These are phyloP conservation scores for Melipona quadrifasciata DNA, from an alignment of 1,140 invertebrate genomes.

Conservation along the genomic window DNA sequence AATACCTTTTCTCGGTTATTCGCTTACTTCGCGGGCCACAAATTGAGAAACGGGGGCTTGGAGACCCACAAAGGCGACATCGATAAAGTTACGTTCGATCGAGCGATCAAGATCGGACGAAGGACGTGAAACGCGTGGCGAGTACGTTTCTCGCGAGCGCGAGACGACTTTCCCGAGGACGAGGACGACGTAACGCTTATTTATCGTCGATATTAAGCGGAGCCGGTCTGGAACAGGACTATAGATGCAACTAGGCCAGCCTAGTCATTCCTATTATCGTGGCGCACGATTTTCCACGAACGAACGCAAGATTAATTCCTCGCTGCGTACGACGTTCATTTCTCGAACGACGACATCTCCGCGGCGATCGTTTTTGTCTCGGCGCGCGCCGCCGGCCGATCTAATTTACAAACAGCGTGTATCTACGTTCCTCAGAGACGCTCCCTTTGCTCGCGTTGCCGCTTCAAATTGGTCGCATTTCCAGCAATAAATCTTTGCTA, in stretches of 20 bases:
- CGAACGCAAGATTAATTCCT: slow-evolving; percentile 41
- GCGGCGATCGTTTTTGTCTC: background rate
- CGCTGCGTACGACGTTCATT: slow-evolving; percentile 31
- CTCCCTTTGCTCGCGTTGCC: background rate
- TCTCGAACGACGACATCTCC: slow-evolving; percentile 24
- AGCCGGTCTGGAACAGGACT: slow-evolving; percentile 43
- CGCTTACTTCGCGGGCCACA: too few relatives aligned
- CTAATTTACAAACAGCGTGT: slow-evolving; percentile 23
- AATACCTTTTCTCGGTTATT: too few relatives aligned
- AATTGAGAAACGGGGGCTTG: too few relatives aligned
- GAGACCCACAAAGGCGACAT: too few relatives aligned
- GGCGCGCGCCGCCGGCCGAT: background rate
- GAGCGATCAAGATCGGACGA: background rate
- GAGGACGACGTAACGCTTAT: slow-evolving; percentile 60
- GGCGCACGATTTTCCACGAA: slow-evolving; percentile 47
- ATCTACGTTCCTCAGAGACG: background rate
- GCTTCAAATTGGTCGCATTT: background rate
- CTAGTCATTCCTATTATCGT: slow-evolving; percentile 67
- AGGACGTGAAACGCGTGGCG: slow-evolving; percentile 17
- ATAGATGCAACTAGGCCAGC: slow-evolving; percentile 57
- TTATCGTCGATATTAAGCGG: slow-evolving; percentile 64
- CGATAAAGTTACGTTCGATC: too few relatives aligned
- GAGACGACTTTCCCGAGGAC: background rate
- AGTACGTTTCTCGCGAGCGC: slow-evolving; percentile 35
- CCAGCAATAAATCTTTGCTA: slow-evolving; percentile 3